phyloP scores from a whole-genome alignment of 1,140 invertebrate species.

The Hesperophylax magnus region DNA sequence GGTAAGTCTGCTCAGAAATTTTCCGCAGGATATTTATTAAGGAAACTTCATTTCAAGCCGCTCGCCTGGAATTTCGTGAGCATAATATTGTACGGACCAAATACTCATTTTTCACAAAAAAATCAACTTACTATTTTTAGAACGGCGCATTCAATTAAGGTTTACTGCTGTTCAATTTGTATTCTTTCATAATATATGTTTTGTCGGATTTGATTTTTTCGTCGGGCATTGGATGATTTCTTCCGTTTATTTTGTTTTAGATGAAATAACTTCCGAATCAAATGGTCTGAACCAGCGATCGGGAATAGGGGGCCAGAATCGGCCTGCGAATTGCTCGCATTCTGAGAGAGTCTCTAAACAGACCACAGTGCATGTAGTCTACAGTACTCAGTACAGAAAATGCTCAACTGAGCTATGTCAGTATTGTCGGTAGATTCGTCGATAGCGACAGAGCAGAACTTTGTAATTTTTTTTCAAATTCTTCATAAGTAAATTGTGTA shows the following conservation, averaged over 20 bases:
- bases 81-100: neutral
- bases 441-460: too few species aligned
- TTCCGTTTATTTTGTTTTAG: neutral
- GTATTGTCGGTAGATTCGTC: too few species aligned
- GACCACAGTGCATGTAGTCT: too few species aligned
- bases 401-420: too few species aligned
- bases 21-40: neutral
- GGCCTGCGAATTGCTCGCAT: too few species aligned
- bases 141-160: neutral
- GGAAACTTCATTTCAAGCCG: neutral
- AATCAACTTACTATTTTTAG: neutral
- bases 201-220: neutral
- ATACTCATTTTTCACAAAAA: neutral
- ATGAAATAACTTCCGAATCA: neutral
- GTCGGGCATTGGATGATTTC: neutral
- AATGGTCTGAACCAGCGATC: neutral
- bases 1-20: neutral
- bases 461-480: too few species aligned
- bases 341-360: too few species aligned
- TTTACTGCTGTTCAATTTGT: neutral
- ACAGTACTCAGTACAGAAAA: too few species aligned
- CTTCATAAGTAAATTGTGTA: too few species aligned
- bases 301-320: too few species aligned
- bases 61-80: slow-evolving; percentile 8
- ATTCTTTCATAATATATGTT: neutral